Evolutionary conservation across 92 coral and sea anemone species (phyloP).

Genomic region (Heliopora coerulea): DNA sequence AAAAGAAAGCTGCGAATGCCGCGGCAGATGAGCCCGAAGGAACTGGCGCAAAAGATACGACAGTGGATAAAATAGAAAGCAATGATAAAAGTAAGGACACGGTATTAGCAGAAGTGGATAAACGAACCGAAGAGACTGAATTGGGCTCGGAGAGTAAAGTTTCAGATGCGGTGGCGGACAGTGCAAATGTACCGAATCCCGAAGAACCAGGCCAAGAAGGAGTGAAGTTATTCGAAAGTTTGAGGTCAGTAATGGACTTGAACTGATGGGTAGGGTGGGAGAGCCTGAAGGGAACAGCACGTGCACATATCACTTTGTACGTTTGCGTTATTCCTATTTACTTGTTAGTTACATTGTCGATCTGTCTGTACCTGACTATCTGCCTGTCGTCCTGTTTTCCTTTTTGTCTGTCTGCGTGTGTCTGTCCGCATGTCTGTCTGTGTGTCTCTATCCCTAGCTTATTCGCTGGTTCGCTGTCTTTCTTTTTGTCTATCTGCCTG

Average conservation of each 20-base stretch:
- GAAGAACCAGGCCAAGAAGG: constrained; percentile 47
- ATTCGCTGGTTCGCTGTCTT: too few species aligned
- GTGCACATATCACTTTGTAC: too few species aligned
- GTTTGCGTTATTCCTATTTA: too few species aligned
- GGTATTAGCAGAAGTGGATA: neutral
- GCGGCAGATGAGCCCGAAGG: constrained; percentile 12
- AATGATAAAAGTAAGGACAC: neutral
- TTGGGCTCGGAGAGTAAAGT: neutral
- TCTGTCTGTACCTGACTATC: too few species aligned
- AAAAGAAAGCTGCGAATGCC: constrained; percentile 10
- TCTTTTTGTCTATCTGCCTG: too few species aligned
- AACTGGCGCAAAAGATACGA: neutral
- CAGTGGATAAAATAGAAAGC: neutral
- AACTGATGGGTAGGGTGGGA: neutral
- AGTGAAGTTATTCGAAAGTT: constrained; percentile 80
- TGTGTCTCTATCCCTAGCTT: too few species aligned
- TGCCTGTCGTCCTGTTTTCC: too few species aligned
- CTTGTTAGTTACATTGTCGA: too few species aligned
- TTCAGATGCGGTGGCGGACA: constrained; percentile 55
- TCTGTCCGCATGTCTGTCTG: too few species aligned
- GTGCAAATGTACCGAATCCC: constrained; percentile 54
- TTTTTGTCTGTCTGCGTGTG: too few species aligned
- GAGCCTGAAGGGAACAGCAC: too few species aligned
- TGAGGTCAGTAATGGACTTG: constrained; percentile 60
- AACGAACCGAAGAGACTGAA: neutral